Percentiles rank a stretch among this genome's conserved stretches.
Conservation (phyloP, 2,113 vertebrate species). For the Procavia capensis region DNA sequence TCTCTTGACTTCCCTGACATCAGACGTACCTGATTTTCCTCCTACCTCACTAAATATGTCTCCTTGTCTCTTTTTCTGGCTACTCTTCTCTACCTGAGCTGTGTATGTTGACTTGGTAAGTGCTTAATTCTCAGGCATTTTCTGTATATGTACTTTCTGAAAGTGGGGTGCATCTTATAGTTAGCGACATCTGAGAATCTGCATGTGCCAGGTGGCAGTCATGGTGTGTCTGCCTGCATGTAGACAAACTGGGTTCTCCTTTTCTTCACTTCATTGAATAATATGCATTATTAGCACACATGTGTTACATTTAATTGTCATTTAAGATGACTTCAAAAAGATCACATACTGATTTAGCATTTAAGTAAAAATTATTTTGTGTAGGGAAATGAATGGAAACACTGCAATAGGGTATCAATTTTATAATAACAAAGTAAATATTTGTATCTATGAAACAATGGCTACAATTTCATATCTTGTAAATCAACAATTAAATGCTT, state of each 20-base stretch:
- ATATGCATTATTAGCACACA: background rate
- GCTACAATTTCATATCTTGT: background rate
- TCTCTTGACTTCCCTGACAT: background rate
- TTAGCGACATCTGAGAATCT: background rate
- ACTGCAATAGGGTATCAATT: conserved; percentile 28
- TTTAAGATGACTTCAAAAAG: conserved; percentile 46
- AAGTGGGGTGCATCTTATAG: background rate
- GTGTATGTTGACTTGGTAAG: fast-evolving
- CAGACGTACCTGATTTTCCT: background rate
- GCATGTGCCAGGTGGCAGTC: background rate
- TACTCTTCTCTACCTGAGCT: background rate
- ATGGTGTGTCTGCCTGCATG: background rate
- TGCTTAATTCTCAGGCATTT: background rate
- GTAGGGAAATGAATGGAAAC: conserved; percentile 20
- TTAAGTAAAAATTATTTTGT: conserved; percentile 49
- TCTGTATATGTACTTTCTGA: background rate
- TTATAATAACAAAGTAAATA: background rate
- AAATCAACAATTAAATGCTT: background rate
- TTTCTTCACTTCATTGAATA: background rate
- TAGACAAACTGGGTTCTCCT: background rate
- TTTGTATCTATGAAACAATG: conserved; percentile 36
- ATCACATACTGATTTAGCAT: background rate
- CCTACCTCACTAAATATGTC: background rate
- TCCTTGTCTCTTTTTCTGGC: background rate
- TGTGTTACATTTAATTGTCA: conserved; percentile 54